Conservation (phyloP, 2,888 invertebrate species). For the Lochmaea capreae region DNA sequence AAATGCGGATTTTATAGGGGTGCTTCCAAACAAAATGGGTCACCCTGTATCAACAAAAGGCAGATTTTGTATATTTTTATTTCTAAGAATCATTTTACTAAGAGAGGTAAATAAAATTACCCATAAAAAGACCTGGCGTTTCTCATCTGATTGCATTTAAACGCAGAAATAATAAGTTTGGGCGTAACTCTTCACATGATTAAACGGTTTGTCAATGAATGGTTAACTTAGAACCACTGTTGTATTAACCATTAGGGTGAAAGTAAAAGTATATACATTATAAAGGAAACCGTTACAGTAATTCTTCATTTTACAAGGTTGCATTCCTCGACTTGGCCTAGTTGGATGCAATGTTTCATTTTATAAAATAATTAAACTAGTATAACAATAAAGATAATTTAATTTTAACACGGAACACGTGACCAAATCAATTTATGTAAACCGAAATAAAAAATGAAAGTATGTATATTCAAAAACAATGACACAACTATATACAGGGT, state of each 20-base stretch:
- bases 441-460: not conserved
- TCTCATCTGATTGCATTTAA: constrained; percentile 2
- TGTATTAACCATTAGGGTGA: constrained; percentile 21
- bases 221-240: not conserved
- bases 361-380: not conserved
- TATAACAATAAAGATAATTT: not conserved
- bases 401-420: not conserved
- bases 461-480: not conserved
- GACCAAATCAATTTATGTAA: not conserved
- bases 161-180: not conserved
- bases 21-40: too few species aligned
- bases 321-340: constrained; percentile 34
- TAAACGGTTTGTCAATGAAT: not conserved
- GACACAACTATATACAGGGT: too few species aligned
- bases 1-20: too few species aligned
- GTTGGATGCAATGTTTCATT: constrained; percentile 9
- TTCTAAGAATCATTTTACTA: too few species aligned
- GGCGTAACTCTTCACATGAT: not conserved
- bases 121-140: not conserved
- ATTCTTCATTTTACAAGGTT: constrained; percentile 37
- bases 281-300: constrained; percentile 34
- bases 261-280: constrained; percentile 34
- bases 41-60: too few species aligned
- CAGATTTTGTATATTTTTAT: too few species aligned
- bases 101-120: too few species aligned